A percentile compares a stretch with the other conserved stretches of the same genome.
phyloP scores from a whole-genome alignment of 2,113 vertebrate genomes.

The Pedetes capensis region DNA sequence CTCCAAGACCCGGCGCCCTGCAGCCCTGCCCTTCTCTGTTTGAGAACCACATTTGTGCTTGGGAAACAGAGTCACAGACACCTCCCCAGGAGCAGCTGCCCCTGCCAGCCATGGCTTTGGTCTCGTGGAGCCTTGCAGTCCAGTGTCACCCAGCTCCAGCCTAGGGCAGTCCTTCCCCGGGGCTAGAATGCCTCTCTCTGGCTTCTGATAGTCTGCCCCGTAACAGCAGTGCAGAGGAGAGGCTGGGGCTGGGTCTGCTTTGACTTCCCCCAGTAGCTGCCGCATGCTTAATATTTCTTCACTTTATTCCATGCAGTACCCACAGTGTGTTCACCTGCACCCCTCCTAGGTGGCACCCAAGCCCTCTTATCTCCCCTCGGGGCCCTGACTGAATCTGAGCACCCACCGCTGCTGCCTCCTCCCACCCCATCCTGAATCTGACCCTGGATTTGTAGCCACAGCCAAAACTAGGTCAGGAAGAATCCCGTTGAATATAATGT shows the following conservation, averaged over 20 bases:
- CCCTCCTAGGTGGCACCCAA: neutral
- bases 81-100: too few relatives aligned
- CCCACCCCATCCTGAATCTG: too few relatives aligned
- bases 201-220: too few relatives aligned
- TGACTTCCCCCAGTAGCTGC: too few relatives aligned
- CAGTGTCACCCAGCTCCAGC: neutral
- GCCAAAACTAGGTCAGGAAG: neutral
- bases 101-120: rapidly evolving
- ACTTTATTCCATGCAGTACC: too few relatives aligned
- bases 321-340: neutral
- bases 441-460: neutral
- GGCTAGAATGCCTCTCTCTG: neutral
- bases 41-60: neutral
- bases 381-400: too few relatives aligned
- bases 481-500: neutral
- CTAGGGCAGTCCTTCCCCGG: too few relatives aligned
- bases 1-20: too few relatives aligned
- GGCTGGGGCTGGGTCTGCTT: neutral
- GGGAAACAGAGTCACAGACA: neutral
- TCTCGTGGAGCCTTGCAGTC: neutral
- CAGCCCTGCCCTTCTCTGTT: neutral
- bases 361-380: neutral
- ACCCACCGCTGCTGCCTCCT: too few relatives aligned
- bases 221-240: rapidly evolving
- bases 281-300: too few relatives aligned